Evolutionary conservation across 2,797 vertebrate genomes (phyloP).

Genomic region (Dromococcyx pavoninus): DNA sequence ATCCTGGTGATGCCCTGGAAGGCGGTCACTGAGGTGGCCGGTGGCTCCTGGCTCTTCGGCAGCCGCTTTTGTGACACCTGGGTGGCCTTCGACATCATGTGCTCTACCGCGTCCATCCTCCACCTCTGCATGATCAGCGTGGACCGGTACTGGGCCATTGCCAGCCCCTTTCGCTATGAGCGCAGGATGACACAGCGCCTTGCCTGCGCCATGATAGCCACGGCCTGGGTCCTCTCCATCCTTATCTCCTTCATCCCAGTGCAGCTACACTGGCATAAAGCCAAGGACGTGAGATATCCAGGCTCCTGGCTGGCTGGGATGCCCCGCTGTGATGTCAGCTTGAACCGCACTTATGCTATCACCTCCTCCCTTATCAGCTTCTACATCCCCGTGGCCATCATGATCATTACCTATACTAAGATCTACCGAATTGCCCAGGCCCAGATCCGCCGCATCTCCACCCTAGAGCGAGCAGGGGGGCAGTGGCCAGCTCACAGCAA

Average conservation of each 20-base stretch:
- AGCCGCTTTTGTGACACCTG: constrained; percentile 81
- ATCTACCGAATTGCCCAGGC: constrained; percentile 86
- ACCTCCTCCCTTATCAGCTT: constrained; percentile 85
- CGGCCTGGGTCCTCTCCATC: constrained; percentile 83
- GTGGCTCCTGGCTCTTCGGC: constrained; percentile 80
- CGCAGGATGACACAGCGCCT: constrained; percentile 81
- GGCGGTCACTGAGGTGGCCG: constrained; percentile 77
- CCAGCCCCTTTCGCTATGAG: constrained; percentile 83
- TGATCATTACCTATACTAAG: constrained; percentile 84
- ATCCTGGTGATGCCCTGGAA: constrained; percentile 87
- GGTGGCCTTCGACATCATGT: constrained; percentile 88
- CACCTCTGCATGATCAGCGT: constrained; percentile 86
- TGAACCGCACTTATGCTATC: constrained; percentile 81
- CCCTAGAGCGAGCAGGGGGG: constrained; percentile 78
- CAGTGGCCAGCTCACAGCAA: constrained; percentile 57
- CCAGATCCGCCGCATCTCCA: constrained; percentile 83
- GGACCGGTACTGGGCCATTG: constrained; percentile 86
- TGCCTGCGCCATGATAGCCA: constrained; percentile 81
- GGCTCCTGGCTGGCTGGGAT: neutral
- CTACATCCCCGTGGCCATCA: constrained; percentile 84
- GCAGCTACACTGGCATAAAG: constrained; percentile 83
- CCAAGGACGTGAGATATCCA: neutral
- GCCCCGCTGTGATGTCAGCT: constrained; percentile 74
- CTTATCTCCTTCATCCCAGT: constrained; percentile 86
- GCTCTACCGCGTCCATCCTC: constrained; percentile 84